Conservation (phyloP, 2,888 invertebrate species). For the Caenorhabditis sp. region DNA sequence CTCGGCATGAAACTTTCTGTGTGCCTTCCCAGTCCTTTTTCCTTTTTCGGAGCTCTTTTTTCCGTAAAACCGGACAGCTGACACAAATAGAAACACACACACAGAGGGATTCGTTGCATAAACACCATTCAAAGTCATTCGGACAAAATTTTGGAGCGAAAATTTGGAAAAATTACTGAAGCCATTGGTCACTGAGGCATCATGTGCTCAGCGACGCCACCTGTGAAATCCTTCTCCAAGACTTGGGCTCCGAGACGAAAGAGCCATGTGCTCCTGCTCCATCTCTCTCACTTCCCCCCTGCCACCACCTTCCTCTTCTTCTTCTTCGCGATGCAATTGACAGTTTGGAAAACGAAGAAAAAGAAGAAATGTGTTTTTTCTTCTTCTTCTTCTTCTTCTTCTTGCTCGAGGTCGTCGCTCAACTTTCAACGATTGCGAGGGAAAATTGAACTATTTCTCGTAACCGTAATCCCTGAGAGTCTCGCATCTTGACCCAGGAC, state of each 20-base stretch:
- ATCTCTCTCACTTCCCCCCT: conserved; percentile 2
- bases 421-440: conserved; percentile 35
- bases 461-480: conserved; percentile 35
- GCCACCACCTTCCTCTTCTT: too few species aligned
- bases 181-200: conserved; percentile 22
- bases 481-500: conserved; percentile 30
- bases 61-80: conserved; percentile 48
- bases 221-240: conserved; percentile 12
- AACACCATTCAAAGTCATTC: background rate
- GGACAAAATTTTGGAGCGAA: background rate
- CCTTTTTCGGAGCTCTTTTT: conserved; percentile 23
- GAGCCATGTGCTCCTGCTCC: conserved; percentile 28
- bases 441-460: conserved; percentile 21
- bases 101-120: background rate
- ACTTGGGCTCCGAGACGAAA: too few species aligned
- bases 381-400: conserved; percentile 3
- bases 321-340: conserved; percentile 45
- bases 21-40: conserved; percentile 3
- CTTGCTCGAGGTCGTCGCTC: conserved; percentile 14
- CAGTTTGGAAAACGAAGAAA: conserved; percentile 51
- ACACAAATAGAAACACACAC: conserved; percentile 35
- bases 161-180: conserved; percentile 32
- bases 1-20: conserved; percentile 27
- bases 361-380: conserved; percentile 46
- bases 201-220: conserved; percentile 41